These are phyloP conservation scores for Portunus trituberculatus DNA, from an alignment of 1,140 invertebrate species.

Conservation along the genomic window DNA sequence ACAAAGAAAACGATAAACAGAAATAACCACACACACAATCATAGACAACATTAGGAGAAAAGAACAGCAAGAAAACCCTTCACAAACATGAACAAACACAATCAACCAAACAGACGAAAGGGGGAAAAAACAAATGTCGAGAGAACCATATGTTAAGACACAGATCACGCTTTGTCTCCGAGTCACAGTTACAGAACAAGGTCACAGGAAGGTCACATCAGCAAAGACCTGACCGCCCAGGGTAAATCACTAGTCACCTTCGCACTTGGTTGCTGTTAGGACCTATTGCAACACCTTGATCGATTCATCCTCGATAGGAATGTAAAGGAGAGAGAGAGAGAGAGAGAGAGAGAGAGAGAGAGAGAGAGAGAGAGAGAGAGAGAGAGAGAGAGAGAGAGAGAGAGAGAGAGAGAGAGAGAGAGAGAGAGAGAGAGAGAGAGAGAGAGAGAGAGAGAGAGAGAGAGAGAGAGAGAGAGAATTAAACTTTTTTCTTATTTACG, in stretches of 20 bases:
- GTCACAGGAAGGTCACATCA: neutral
- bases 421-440: slow-evolving; percentile 15
- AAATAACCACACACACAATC: too few relatives aligned
- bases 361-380: slow-evolving; percentile 20
- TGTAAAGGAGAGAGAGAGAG: neutral
- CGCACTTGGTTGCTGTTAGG: neutral
- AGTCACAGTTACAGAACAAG: neutral
- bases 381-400: slow-evolving; percentile 20
- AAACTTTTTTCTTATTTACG: too few relatives aligned
- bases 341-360: slow-evolving; percentile 20
- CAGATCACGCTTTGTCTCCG: too few relatives aligned
- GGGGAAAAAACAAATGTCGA: neutral
- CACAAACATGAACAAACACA: too few relatives aligned
- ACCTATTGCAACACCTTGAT: neutral
- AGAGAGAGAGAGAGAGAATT: slow-evolving; percentile 4
- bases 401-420: slow-evolving; percentile 20
- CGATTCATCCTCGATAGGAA: neutral
- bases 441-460: slow-evolving; percentile 8
- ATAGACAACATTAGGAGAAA: too few relatives aligned
- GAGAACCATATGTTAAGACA: too few relatives aligned
- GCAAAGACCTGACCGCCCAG: neutral
- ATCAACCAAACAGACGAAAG: neutral
- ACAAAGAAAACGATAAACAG: too few relatives aligned
- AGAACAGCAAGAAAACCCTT: too few relatives aligned
- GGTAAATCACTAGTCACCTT: neutral